Evolutionary conservation across 2,888 invertebrate species (phyloP).

Genomic region (Pyralis farinalis): DNA sequence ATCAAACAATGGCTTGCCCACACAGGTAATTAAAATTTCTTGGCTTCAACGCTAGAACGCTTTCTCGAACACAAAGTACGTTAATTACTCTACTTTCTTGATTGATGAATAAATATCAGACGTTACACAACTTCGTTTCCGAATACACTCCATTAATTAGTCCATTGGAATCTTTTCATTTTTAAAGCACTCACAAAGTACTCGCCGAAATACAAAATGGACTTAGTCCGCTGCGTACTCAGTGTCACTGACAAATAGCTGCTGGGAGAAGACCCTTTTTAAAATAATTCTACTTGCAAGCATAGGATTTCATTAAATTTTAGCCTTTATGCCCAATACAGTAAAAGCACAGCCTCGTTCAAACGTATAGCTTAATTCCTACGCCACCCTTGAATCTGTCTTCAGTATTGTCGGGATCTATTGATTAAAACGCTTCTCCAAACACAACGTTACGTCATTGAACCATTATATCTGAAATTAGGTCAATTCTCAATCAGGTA

Average conservation of each 20-base stretch:
- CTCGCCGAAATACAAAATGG: constrained; percentile 25
- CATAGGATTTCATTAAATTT: constrained; percentile 8
- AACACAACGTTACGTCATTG: neutral
- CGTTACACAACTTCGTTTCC: constrained; percentile 14
- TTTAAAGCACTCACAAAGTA: constrained; percentile 26
- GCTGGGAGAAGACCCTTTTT: constrained; percentile 22
- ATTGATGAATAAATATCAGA: constrained; percentile 22
- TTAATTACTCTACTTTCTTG: constrained; percentile 16
- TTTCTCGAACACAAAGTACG: constrained; percentile 17
- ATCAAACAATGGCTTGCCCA: no score
- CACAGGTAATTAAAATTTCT: no score
- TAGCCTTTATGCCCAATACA: constrained; percentile 2
- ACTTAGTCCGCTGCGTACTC: constrained; percentile 22
- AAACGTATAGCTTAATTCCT: neutral
- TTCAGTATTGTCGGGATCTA: neutral
- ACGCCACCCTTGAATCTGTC: constrained; percentile 3
- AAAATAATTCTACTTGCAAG: constrained; percentile 11
- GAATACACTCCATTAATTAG: constrained; percentile 29
- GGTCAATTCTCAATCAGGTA: constrained; percentile 1
- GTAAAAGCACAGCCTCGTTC: neutral
- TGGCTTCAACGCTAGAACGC: no score
- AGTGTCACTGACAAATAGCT: constrained; percentile 34
- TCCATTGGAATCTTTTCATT: constrained; percentile 29
- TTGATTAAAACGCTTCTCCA: constrained; percentile 3
- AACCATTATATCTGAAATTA: constrained; percentile 2